Base-by-base conservation (phyloP, 2,888 invertebrate genomes). In the Troilus luridus region DNA sequence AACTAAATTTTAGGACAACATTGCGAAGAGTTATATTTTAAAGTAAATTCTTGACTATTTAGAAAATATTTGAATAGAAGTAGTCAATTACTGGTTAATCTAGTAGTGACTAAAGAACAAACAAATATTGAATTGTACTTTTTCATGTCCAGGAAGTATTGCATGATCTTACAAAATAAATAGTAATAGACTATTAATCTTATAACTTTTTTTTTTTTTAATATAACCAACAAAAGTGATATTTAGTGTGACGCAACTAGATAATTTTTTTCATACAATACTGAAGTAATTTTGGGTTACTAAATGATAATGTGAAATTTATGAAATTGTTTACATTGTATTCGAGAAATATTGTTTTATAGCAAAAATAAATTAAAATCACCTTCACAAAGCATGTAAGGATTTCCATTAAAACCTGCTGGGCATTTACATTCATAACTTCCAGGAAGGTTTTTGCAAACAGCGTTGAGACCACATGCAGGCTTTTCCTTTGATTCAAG, bases 371-470 rank as follows among this genome's bases (percentile, higher is more conserved):
- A 14, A 88, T 24, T 19, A 60, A 41, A 27, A 27, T 54, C 94
- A 95, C 95, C 95, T 95, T 97, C 97, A 94, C 98, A 98, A 93
- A 97, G 95, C 24, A 97, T 96, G 94, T 98, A 98, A 0, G 98
- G 98, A 94, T 98, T 98, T 88, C 98, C 98, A 93, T 97, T 97
- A 94, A 97, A 98, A 62, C 98, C 98, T 59, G 96, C 95, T 0
- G 98, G 97, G 93, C 98, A 98, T 93, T 97, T 97, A 93, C 98
- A 98, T 94, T 98, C 98, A 94, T 98, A 98, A 93, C 98, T 98
- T 88, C 98, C 98, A 0, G 98, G 98, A 90, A 98, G 95, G 94
- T 98, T 98, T 94, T 98, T 98, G 93, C 98, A 98, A 91, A 98
- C 96, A 0, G 98, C 98, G 94, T 98, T 98, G 56, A 97, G 94